phyloP scores from a whole-genome alignment of 2,797 vertebrate species.

The Rhyacichthys aspro region DNA sequence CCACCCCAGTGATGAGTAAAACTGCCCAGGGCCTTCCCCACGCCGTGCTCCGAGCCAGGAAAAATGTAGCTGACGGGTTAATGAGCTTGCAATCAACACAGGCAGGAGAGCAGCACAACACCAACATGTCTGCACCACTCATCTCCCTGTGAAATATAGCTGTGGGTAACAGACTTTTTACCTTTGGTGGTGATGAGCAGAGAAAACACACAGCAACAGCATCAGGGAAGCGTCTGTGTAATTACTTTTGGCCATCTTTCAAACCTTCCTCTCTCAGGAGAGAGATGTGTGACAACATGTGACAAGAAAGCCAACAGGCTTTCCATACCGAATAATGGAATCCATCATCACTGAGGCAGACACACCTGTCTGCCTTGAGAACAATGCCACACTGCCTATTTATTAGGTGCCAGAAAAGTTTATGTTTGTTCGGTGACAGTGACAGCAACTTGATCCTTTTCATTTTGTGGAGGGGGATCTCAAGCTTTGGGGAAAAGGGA shows the following conservation, averaged over 20 bases:
- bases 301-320: slow-evolving; percentile 87
- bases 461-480: slow-evolving; percentile 79
- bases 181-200: slow-evolving; percentile 72
- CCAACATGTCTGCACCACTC: slow-evolving; percentile 67
- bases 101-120: slow-evolving; percentile 54
- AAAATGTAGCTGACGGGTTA: slow-evolving; percentile 71
- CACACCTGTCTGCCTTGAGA: slow-evolving; percentile 87
- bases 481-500: slow-evolving; percentile 72
- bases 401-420: slow-evolving; percentile 89
- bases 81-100: slow-evolving; percentile 78
- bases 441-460: slow-evolving; percentile 88
- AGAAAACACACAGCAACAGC: slow-evolving; percentile 74
- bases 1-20: slow-evolving; percentile 73
- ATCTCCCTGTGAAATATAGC: slow-evolving; percentile 67
- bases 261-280: slow-evolving; percentile 81
- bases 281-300: slow-evolving; percentile 87
- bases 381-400: slow-evolving; percentile 87
- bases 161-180: slow-evolving; percentile 70
- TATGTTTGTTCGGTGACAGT: slow-evolving; percentile 87
- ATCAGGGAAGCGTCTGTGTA: slow-evolving; percentile 79
- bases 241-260: slow-evolving; percentile 87
- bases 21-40: slow-evolving; percentile 58
- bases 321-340: slow-evolving; percentile 86
- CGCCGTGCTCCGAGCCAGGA: slow-evolving; percentile 31
- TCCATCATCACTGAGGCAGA: slow-evolving; percentile 83